These are phyloP conservation scores for Brachynemurus nebulosus DNA, from an alignment of 2,888 invertebrate genomes.

Conservation along the genomic window DNA sequence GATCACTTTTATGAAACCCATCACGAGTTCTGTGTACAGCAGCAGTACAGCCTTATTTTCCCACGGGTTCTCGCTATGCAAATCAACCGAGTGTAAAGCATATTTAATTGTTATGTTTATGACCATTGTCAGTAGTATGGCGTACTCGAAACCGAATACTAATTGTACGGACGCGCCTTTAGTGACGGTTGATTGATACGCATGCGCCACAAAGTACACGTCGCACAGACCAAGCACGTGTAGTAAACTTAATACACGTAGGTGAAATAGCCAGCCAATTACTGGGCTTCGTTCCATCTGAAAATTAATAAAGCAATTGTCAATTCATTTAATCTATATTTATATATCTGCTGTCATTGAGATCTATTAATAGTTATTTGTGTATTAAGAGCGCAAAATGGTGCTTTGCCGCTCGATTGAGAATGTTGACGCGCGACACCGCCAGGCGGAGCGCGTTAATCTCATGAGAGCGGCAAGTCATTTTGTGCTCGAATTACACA, in stretches of 20 bases:
- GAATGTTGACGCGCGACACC: no score
- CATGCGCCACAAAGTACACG: slow-evolving; percentile 80
- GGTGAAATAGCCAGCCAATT: slow-evolving; percentile 88
- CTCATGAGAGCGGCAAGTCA: no score
- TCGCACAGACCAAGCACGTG: slow-evolving; percentile 71
- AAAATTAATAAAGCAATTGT: slow-evolving; percentile 24
- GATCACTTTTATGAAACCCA: slow-evolving; percentile 73
- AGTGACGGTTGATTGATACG: slow-evolving; percentile 80
- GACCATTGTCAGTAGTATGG: slow-evolving; percentile 86
- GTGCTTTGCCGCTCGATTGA: no score
- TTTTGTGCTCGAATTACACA: no score
- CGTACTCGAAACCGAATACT: slow-evolving; percentile 99
- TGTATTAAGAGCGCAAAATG: no score
- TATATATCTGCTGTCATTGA: no score
- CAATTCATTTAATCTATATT: no score
- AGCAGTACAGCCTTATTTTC: slow-evolving; percentile 98
- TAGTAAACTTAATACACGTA: slow-evolving; percentile 75
- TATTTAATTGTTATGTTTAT: slow-evolving; percentile 90
- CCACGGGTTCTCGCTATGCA: slow-evolving; percentile 93
- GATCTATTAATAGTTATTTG: no score
- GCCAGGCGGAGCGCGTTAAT: no score
- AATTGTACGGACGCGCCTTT: slow-evolving; percentile 96
- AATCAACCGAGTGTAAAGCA: slow-evolving; percentile 72
- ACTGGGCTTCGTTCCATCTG: slow-evolving; percentile 99
- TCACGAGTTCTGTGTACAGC: slow-evolving; percentile 88